A percentile compares a stretch with the other conserved stretches of the same genome.
Evolutionary conservation across 2,797 vertebrate genomes (phyloP).

Genomic region (Acropternis orthonyx): DNA sequence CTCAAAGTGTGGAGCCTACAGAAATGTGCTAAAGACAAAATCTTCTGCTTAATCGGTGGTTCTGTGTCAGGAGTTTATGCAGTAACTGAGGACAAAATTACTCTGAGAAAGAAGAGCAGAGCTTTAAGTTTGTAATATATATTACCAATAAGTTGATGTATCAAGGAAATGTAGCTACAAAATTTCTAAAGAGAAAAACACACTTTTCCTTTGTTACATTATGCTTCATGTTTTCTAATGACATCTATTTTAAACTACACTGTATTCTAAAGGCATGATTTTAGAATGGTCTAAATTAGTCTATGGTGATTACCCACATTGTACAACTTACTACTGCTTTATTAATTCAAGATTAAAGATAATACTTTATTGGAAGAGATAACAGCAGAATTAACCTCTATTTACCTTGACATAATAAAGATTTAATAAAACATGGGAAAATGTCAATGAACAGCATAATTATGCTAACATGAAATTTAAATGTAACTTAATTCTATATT

Average conservation of each 20-base stretch:
- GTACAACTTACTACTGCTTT: conserved; percentile 78
- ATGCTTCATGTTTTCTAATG: conserved; percentile 52
- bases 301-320: conserved; percentile 71
- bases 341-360: conserved; percentile 81
- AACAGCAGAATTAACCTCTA: conserved; percentile 80
- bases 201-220: not conserved
- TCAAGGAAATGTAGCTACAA: not conserved
- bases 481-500: conserved; percentile 77
- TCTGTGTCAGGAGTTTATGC: not conserved
- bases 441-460: conserved; percentile 76
- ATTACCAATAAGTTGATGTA: not conserved
- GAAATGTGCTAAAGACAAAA: not conserved
- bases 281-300: conserved; percentile 75
- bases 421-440: conserved; percentile 80
- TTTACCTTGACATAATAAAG: conserved; percentile 81
- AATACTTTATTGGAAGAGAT: conserved; percentile 75
- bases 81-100: not conserved
- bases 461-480: conserved; percentile 81
- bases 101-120: not conserved
- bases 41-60: not conserved
- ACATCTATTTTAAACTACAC: conserved; percentile 65
- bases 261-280: conserved; percentile 59
- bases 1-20: not conserved
- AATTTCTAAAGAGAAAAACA: not conserved
- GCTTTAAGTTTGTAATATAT: not conserved